Conservation (phyloP, 2,888 invertebrate species). For the Andrena praecox region DNA sequence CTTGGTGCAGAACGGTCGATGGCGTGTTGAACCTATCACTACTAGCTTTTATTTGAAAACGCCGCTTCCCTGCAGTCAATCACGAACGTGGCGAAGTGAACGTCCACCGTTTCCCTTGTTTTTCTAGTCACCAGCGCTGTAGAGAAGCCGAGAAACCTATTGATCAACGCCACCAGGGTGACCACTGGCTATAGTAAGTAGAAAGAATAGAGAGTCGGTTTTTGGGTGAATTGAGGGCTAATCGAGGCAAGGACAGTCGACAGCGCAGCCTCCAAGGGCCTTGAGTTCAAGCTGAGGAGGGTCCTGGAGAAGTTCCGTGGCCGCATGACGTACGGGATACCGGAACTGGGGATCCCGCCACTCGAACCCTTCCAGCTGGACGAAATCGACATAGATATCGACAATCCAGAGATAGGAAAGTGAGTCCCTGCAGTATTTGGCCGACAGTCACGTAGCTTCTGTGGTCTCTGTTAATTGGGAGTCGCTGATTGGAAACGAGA, state of each 20-base stretch:
- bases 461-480: not conserved
- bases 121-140: constrained; percentile 78
- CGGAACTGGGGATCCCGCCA: constrained; percentile 78
- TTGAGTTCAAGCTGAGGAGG: constrained; percentile 80
- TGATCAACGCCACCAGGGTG: constrained; percentile 79
- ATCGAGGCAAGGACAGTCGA: constrained; percentile 78
- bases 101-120: constrained; percentile 2
- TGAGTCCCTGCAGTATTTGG: constrained; percentile 51
- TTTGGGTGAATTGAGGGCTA: constrained; percentile 28
- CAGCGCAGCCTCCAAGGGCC: constrained; percentile 80
- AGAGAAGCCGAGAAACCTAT: constrained; percentile 77
- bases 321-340: constrained; percentile 80
- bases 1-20: not conserved
- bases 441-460: not conserved
- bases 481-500: not conserved
- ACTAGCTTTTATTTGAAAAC: not conserved
- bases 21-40: not conserved
- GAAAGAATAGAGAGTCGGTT: not conserved
- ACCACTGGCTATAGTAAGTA: constrained; percentile 82
- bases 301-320: constrained; percentile 79
- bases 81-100: not conserved
- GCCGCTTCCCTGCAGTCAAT: constrained; percentile 10
- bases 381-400: constrained; percentile 73
- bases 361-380: constrained; percentile 78
- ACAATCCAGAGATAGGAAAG: constrained; percentile 80